Evolutionary conservation across 2,797 vertebrate genomes (phyloP), one percentile per base, ranked within the genome.

Genomic region (Molossus alvarezi): DNA sequence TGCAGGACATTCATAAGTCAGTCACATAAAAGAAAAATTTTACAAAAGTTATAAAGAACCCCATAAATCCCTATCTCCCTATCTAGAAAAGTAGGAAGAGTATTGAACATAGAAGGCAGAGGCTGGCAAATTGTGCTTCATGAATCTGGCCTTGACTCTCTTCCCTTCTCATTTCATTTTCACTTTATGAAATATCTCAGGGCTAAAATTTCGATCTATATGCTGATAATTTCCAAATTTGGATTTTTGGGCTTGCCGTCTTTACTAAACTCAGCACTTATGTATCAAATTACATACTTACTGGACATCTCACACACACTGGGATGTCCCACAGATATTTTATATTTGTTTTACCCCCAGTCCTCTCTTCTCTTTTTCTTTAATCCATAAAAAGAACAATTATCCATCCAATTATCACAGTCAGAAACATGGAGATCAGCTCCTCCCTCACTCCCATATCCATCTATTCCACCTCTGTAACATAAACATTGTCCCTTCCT

Each of bases 21-120:
- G n/a, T 85, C 82, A 84, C 41, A 92, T n/a, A 96, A 91, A 69
- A 91, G 33, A 88, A 92, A 94, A 80, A 33, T 14, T 84, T 67
- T 84, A 57, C 15, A 67, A 65, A 89, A 82, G 11, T 3, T 57
- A 21, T 82, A 94, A 92, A 73, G 12, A 80, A 21, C 5, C 29
- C 53, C 85, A 87, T 82, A 85, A 93, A 85, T 77, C n/a, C 41
- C 10, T 96, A 41, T 92, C 58, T 77, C n/a, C 41, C 10, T 96
- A 41, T 92, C 58, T 95, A 57, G 23, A 91, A 83, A 94, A 83
- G n/a, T 25, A 60, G n/a, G 15, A 91, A 87, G 17, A 77, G 4
- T 94, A 92, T 57, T 72, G 21, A 80, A 81, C 8, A 77, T 45
- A 75, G 4, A 15, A 69, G 18, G 8, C 77, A 6, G 69, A 93